Percentiles rank a stretch among this genome's conserved stretches.
phyloP scores from a whole-genome alignment of 2,113 vertebrate species.

The Monopterus albus region DNA sequence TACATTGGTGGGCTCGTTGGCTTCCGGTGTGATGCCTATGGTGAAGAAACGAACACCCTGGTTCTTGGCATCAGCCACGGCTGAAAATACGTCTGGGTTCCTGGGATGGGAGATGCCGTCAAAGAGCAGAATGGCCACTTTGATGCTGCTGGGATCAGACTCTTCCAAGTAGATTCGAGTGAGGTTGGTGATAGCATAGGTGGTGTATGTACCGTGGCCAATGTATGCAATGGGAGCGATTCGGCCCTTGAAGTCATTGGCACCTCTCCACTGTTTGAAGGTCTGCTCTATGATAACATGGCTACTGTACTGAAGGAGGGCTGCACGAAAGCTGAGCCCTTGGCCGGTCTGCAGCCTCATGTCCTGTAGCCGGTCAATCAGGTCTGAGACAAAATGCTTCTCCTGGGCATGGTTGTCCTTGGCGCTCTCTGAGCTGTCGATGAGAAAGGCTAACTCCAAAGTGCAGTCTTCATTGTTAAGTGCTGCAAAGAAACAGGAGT shows the following conservation, averaged over 20 bases:
- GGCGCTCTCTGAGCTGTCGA: conserved; percentile 92
- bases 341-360: conserved; percentile 82
- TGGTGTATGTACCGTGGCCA: conserved; percentile 91
- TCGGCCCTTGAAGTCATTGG: conserved; percentile 83
- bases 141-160: conserved; percentile 81
- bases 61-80: conserved; percentile 88
- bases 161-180: conserved; percentile 89
- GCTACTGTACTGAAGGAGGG: conserved; percentile 93
- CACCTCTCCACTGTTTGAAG: conserved; percentile 88
- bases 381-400: conserved; percentile 86
- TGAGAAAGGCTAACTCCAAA: conserved; percentile 89
- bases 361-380: conserved; percentile 83
- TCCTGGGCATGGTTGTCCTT: conserved; percentile 90
- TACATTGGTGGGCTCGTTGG: conserved; percentile 83
- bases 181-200: conserved; percentile 93
- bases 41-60: conserved; percentile 89
- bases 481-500: conserved; percentile 43
- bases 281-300: conserved; percentile 87
- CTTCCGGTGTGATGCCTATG: conserved; percentile 88
- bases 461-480: conserved; percentile 83
- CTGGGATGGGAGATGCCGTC: conserved; percentile 90
- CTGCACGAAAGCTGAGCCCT: conserved; percentile 82
- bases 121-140: conserved; percentile 87
- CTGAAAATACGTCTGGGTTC: conserved; percentile 90
- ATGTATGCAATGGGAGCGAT: conserved; percentile 85